Base-by-base conservation (phyloP, 2,113 vertebrate genomes). In the Mormyrus lacerda region DNA sequence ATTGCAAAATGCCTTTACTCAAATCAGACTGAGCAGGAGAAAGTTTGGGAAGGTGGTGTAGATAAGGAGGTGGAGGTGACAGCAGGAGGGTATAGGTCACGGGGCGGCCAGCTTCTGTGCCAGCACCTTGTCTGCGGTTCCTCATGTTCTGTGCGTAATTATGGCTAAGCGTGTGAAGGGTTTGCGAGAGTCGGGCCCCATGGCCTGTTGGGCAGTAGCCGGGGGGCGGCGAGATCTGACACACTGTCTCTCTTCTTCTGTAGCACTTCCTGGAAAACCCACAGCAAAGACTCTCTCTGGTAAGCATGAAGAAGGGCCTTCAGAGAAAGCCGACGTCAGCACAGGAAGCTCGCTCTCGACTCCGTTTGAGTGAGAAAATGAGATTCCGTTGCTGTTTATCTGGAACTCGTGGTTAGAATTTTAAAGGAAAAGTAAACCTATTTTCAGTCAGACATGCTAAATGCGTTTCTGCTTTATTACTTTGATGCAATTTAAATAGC, bases 261-360 rank as follows among this genome's bases (percentile, higher is more conserved):
- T 24, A 95, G 94, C 90, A 9, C 84, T 90, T 91, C 79, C 87
- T 31, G 91, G 92, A 27, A 89, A 84, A 31, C 89, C 65, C 87
- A 88, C 91, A 58, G 79, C 79, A 2, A 65, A 92, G 83, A 88
- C 48, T 1, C 90, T 90, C 65, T 93, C 94, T 93, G 95, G 95
- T 96, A 95, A 2, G 44, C 42, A 86, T 35, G n/a, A 69, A 69
- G 61, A 69, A 27, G 10, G n/a, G 27, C 61, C n/a, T 9, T 88
- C 55, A 88, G 58, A 21, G 42, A 24, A 7, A 8, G 73, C 31
- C 5, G 15, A 19, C 15, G 1, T 79, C 73, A 19, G 35, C 13
- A 42, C 73, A 79, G 73, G 73, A 79, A 17, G 35, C 73, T 10
- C 8, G 6, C 24, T 4, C n/a, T 69, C 3, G 7, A 5, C 55